Base-by-base conservation (phyloP, 2,888 invertebrate species). In the Dryococelus australis region DNA sequence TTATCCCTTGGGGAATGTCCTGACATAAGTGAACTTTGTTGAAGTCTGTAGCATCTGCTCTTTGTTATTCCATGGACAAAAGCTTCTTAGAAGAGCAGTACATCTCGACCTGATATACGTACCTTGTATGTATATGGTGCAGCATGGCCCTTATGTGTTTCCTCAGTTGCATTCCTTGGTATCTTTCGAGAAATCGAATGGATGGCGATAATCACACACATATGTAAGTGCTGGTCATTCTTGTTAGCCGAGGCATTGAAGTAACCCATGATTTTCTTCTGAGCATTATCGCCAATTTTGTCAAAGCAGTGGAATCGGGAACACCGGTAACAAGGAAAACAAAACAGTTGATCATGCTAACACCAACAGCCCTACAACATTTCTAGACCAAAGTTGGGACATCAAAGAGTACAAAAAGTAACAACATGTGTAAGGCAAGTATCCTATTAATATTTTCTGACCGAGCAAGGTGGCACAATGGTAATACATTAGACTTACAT, bases 311-410 rank as follows among this genome's bases (percentile, higher is more conserved):
- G 27, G 79, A 79, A 79, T 79, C 79, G 79, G 79, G 20, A 79
- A 79, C 79, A 79, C 79, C 79, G 6, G 79, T 79, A 79, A 79
- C 79, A 79, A n/a, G n/a, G n/a, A n/a, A n/a, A n/a, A n/a, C n/a
- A n/a, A n/a, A n/a, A n/a, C n/a, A n/a, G n/a, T n/a, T n/a, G n/a
- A n/a, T n/a, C n/a, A n/a, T n/a, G n/a, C 24, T 10, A 79, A 79
- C 16, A 10, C 79, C 9, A 9, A 47, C 6, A 47, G 6, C 47
- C 12, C 47, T 47, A 47, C 47, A 47, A 47, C 47, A 47, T 47
- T 47, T 9, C 47, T 47, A 47, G 12, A 9, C 12, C 47, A n/a
- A 9, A 47, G 47, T 47, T 6, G 47, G 47, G 6, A 47, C 47
- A 9, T 47, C 47, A 9, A 9, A 47, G 47, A 9, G 9, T 47